These are phyloP conservation scores for Sesia apiformis DNA, from an alignment of 2,888 invertebrate genomes.

Conservation along the genomic window DNA sequence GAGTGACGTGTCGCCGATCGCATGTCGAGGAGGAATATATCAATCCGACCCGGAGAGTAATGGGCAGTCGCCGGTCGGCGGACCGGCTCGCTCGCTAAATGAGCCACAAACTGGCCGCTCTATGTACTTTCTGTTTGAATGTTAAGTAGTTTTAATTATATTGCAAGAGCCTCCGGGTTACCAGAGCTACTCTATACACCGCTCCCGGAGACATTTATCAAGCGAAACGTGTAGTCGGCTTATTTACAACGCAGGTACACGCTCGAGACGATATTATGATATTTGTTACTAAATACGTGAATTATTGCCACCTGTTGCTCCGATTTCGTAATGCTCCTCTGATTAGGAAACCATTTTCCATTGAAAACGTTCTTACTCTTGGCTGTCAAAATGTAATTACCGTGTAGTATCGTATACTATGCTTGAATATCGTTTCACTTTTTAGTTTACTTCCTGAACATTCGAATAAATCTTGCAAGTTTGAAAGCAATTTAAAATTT, in stretches of 20 bases:
- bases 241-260: slow-evolving; percentile 30
- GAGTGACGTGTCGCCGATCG: slow-evolving; percentile 68
- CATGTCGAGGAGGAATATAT: slow-evolving; percentile 67
- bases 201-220: slow-evolving; percentile 51
- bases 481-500: no score
- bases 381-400: no score
- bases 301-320: slow-evolving; percentile 14
- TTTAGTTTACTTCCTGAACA: no score
- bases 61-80: slow-evolving; percentile 32
- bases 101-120: slow-evolving; percentile 48
- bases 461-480: no score
- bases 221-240: slow-evolving; percentile 24
- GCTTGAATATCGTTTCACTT: no score
- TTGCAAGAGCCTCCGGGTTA: slow-evolving; percentile 52
- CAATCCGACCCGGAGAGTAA: slow-evolving; percentile 57
- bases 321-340: neutral
- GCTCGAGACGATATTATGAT: slow-evolving; percentile 34
- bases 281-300: slow-evolving; percentile 29
- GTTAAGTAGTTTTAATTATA: slow-evolving; percentile 73
- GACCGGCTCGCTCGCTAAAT: slow-evolving; percentile 13
- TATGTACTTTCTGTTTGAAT: slow-evolving; percentile 60
- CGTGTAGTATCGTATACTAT: no score
- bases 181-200: slow-evolving; percentile 21
- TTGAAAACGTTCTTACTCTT: no score
- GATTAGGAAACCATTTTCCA: no score